Evolutionary conservation across 1,140 invertebrate genomes (phyloP).

Genomic region (Drepana arcuata): DNA sequence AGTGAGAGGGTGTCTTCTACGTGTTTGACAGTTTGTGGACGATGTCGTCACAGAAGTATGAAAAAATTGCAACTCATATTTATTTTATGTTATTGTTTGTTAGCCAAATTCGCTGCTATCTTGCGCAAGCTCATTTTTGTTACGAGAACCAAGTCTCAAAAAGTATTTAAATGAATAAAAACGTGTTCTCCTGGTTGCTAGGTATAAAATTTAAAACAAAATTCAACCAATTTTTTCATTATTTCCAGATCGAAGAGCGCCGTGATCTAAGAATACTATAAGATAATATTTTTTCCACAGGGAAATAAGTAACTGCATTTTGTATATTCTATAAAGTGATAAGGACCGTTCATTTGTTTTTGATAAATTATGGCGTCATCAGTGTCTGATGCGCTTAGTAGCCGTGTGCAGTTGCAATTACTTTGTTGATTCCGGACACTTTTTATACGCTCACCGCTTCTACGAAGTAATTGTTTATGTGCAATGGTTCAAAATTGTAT

Average conservation of each 20-base stretch:
- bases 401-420: slow-evolving; percentile 53
- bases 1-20: too few relatives aligned
- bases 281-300: slow-evolving; percentile 73
- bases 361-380: slow-evolving; percentile 65
- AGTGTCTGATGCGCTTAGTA: slow-evolving; percentile 58
- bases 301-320: slow-evolving; percentile 74
- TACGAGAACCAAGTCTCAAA: too few relatives aligned
- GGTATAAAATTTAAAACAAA: neutral
- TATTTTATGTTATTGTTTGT: too few relatives aligned
- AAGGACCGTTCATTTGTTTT: slow-evolving; percentile 70
- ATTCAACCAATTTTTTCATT: slow-evolving; percentile 20
- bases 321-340: slow-evolving; percentile 74
- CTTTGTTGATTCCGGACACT: slow-evolving; percentile 62
- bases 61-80: too few relatives aligned
- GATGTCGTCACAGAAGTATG: too few relatives aligned
- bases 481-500: slow-evolving; percentile 53
- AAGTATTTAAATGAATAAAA: too few relatives aligned
- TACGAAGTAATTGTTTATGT: slow-evolving; percentile 61
- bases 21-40: too few relatives aligned
- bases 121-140: too few relatives aligned
- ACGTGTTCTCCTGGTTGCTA: slow-evolving; percentile 2
- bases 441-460: slow-evolving; percentile 68
- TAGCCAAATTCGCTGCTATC: too few relatives aligned
- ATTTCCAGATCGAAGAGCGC: slow-evolving; percentile 66
- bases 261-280: slow-evolving; percentile 73